A percentile compares a stretch with the other conserved stretches of the same genome.
phyloP scores from a whole-genome alignment of 2,113 vertebrate genomes.

The Taxidea taxus region DNA sequence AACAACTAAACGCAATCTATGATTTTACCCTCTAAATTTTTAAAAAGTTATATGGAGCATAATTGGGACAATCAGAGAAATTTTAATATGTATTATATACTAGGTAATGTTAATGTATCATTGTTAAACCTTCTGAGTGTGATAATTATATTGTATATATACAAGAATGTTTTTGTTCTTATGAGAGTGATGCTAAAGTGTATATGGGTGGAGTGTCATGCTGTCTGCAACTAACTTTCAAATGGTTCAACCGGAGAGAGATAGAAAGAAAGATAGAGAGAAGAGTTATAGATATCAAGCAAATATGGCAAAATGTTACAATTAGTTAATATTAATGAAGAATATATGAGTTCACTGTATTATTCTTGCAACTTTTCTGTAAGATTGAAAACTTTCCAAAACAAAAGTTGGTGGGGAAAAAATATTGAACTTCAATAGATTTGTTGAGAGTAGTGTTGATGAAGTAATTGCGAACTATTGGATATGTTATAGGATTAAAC shows the following conservation, averaged over 20 bases:
- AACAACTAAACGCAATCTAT: conserved; percentile 18
- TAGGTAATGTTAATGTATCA: conserved; percentile 2
- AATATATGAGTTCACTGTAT: not conserved
- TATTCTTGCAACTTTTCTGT: conserved; percentile 17
- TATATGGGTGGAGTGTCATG: not conserved
- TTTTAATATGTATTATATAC: not conserved
- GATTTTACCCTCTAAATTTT: not conserved
- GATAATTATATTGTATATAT: not conserved
- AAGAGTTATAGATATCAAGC: not conserved
- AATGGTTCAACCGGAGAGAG: not conserved
- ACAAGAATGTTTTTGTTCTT: not conserved
- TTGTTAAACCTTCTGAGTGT: not conserved
- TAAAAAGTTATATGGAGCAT: not conserved
- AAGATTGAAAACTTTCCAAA: conserved; percentile 7
- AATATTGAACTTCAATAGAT: not conserved
- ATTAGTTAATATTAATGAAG: conserved; percentile 7
- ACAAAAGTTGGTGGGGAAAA: not conserved
- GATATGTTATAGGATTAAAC: not conserved
- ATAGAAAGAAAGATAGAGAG: not conserved
- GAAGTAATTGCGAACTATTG: conserved; percentile 17
- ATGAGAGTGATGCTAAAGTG: not conserved
- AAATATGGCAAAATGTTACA: conserved; percentile 22
- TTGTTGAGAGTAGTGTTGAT: not conserved
- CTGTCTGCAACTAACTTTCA: conserved; percentile 33
- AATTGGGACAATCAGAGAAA: not conserved